Percentiles rank a stretch among this genome's conserved stretches.
phyloP scores from a whole-genome alignment of 2,113 vertebrate genomes.

The Chrysemys picta region DNA sequence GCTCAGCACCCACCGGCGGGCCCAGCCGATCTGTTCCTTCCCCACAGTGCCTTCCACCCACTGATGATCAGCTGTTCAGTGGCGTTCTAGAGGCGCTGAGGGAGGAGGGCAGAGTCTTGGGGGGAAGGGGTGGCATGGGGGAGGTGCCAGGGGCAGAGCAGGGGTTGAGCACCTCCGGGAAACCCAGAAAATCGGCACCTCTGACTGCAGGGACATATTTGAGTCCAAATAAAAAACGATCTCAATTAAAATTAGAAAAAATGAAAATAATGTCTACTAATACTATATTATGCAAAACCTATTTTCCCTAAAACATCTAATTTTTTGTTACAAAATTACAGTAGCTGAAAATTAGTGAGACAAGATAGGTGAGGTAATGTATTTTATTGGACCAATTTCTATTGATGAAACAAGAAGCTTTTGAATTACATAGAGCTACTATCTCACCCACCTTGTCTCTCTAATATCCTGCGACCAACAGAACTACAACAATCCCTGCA shows the following conservation, averaged over 20 bases:
- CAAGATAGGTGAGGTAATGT: background rate
- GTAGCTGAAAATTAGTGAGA: background rate
- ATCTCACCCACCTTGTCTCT: background rate
- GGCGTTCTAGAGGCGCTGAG: too few species aligned
- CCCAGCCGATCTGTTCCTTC: too few species aligned
- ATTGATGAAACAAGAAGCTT: background rate
- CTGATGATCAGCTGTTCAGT: too few species aligned
- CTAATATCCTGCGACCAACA: background rate
- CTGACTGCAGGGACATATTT: background rate
- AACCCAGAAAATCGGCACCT: too few species aligned
- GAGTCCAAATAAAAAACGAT: background rate
- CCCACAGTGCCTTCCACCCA: too few species aligned
- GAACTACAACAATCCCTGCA: background rate
- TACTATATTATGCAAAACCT: fast-evolving
- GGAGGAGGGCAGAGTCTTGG: too few species aligned
- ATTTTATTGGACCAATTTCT: background rate
- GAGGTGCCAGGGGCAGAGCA: too few species aligned
- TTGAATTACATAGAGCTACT: background rate
- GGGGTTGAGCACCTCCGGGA: too few species aligned
- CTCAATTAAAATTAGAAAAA: background rate
- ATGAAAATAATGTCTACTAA: background rate
- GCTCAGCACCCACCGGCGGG: too few species aligned
- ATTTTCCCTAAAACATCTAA: background rate
- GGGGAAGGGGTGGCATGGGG: too few species aligned
- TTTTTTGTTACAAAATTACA: background rate